Base-by-base conservation (phyloP, 2,888 invertebrate species). In the Callinectes sapidus region DNA sequence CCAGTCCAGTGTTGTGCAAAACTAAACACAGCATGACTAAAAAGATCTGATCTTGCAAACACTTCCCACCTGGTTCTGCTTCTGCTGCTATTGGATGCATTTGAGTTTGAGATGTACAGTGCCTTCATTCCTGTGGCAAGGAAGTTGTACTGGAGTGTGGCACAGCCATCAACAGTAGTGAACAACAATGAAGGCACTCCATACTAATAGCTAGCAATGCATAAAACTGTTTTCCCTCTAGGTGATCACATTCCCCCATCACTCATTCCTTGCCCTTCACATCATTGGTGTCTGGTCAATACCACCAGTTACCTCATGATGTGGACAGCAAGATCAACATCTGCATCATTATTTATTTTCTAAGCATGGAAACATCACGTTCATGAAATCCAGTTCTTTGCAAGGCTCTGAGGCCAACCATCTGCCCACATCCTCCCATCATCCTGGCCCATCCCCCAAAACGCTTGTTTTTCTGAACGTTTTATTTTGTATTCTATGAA, bases 41-140 rank as follows among this genome's bases (percentile, higher is more conserved):
- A 81, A 81, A 81, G 35, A 13, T 35, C 81, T 81, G 81, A 81
- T 81, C 81, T 81, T 81, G 81, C 35, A 81, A 81, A 81, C 32
- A 35, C 35, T 81, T 35, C 81, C 28, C 13, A 35, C 28, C 81
- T 81, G 16, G n/a, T 81, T 81, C 81, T 81, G 81, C 81, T 81
- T 32, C 81, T 81, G 32, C 81, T 81, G 14, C 35, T n/a, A 81
- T 32, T 81, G 81, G 81, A 81, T 35, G 81, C 81, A 81, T 35
- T 28, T 32, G 81, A 81, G 35, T 10, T 35, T 14, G 18, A 5
- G 35, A 35, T n/a, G 81, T 35, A 14, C 81, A 32, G 81, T 81
- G 81, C 81, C 81, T 81, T 16, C 14, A 35, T 13, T 32, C 10
- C 35, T 81, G 81, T 81, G 81, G 13, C 35, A 81, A 16, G 16